Conservation (phyloP, 2,888 invertebrate species). For the Tipula confusa region DNA sequence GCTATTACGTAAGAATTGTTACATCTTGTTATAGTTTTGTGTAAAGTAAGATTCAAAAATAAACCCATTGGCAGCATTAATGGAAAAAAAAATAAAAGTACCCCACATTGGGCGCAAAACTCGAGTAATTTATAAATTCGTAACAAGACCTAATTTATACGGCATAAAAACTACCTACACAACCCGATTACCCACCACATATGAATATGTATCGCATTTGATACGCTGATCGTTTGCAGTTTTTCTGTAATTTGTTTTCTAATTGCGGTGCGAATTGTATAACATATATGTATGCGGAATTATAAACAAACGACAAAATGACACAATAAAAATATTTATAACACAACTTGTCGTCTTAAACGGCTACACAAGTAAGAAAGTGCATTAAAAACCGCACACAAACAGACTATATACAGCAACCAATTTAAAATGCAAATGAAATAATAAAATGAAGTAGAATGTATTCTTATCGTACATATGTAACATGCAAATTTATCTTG, state of each 20-base stretch:
- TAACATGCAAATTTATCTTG: not conserved
- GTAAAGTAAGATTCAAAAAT: no score
- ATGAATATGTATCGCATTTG: not conserved
- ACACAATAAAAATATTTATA: conserved; percentile 9
- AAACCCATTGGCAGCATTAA: no score
- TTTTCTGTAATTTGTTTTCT: not conserved
- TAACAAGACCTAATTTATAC: not conserved
- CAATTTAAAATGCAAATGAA: not conserved
- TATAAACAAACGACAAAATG: not conserved
- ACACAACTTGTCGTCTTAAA: not conserved
- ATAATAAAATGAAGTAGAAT: not conserved
- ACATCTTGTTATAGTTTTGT: no score
- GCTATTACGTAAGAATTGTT: no score
- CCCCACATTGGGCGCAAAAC: no score
- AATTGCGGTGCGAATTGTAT: not conserved
- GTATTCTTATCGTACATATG: not conserved
- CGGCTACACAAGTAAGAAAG: not conserved
- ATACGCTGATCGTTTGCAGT: not conserved
- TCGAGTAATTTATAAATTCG: no score
- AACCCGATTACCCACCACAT: not conserved
- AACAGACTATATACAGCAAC: not conserved
- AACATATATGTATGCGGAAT: not conserved
- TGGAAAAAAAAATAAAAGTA: no score
- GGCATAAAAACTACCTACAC: not conserved
- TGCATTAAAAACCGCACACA: not conserved